A percentile compares a stretch with the other conserved stretches of the same genome.
Conservation (phyloP, 2,113 vertebrate genomes). For the Oryzias javanicus region DNA sequence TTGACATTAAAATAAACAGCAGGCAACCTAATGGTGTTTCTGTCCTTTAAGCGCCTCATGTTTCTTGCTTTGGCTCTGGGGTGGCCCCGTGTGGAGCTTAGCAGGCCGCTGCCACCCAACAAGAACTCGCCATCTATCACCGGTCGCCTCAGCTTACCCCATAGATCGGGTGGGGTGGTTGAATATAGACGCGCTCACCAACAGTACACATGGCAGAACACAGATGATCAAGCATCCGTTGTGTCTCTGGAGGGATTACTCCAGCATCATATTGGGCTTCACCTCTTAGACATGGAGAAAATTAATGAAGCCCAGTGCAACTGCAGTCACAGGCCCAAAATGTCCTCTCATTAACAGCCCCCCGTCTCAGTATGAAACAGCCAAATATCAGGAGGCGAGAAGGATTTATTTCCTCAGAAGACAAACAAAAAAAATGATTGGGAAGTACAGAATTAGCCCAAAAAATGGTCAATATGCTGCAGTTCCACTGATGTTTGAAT, state of each 20-base stretch:
- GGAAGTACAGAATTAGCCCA: constrained; percentile 10
- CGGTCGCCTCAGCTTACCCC: constrained; percentile 77
- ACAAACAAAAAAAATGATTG: constrained; percentile 42
- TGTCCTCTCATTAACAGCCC: constrained; percentile 72
- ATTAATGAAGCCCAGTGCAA: constrained; percentile 89
- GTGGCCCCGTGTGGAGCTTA: constrained; percentile 74
- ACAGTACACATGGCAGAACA: not conserved
- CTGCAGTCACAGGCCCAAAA: constrained; percentile 73
- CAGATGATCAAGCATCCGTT: constrained; percentile 23
- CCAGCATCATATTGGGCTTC: constrained; percentile 15
- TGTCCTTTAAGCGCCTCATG: constrained; percentile 66
- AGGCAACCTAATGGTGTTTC: constrained; percentile 73
- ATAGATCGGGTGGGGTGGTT: constrained; percentile 80
- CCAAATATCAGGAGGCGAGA: constrained; percentile 48
- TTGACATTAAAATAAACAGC: constrained; percentile 47
- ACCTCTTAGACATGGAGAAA: constrained; percentile 67
- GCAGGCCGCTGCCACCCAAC: constrained; percentile 76
- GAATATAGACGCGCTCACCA: not conserved
- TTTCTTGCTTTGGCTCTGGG: constrained; percentile 78
- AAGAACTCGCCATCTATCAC: constrained; percentile 82
- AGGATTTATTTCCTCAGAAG: constrained; percentile 38
- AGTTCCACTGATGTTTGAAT: constrained; percentile 24
- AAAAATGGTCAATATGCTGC: constrained; percentile 5
- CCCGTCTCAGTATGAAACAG: constrained; percentile 63
- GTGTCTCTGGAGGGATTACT: constrained; percentile 37